Evolutionary conservation across 1,140 invertebrate genomes (phyloP), one percentile per base, ranked within the genome.

Genomic region (Eumaeus atala): DNA sequence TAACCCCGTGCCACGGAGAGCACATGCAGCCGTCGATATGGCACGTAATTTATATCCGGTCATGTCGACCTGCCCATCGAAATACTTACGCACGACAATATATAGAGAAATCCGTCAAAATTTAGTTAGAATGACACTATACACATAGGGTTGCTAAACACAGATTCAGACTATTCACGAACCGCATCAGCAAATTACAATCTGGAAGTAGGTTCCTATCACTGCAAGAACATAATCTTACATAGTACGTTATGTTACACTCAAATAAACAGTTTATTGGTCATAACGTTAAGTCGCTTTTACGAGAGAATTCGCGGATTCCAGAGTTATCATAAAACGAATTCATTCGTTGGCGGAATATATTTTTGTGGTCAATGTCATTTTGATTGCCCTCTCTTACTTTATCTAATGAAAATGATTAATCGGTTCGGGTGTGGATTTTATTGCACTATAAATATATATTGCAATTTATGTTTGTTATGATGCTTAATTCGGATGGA

Each of bases 231-330:
- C 40, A 44, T 44, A 9, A 44, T 44, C 40, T 44, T 44, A 44
- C 40, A 44, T 44, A 44, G 40, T 44, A 44, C 40, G 40, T 44
- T 44, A 44, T 44, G 12, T 44, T 35, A 42, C 53, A 60, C 49
- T 52, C 49, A 56, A 51, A 55, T 54, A 59, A 59, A 54, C 53
- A 60, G 58, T 56, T 60, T 60, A 60, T 60, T 55, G 42, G 52
- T 47, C 54, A 60, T 60, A 55, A 60, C 57, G 48, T 54, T 57
- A 57, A 57, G 48, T 40, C 51, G 44, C 40, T 57, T 57, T 57
- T 51, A 51, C 49, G 49, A 57, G 49, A 28, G 48, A 51, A 51
- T 57, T 57, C 40, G 57, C 35, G 57, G 44, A 54, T 54, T 49
- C 51, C 14, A 9, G 40, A 21, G 34, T 33, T 28, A 12, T 53